Conservation (phyloP, 2,888 invertebrate species). For the Netelia inedita region DNA sequence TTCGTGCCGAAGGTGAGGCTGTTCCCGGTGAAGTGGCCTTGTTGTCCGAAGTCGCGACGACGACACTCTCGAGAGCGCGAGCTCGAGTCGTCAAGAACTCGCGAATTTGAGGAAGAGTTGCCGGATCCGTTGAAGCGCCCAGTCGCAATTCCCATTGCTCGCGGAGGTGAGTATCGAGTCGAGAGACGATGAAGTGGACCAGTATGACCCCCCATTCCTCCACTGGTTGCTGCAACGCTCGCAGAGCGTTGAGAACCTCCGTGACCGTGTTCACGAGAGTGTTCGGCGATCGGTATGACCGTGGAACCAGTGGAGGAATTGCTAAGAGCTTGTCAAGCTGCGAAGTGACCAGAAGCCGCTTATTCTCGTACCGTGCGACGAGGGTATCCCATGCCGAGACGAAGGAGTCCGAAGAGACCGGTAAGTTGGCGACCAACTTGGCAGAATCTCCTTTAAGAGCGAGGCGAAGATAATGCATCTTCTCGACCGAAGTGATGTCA, state of each 20-base stretch:
- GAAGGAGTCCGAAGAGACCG: neutral
- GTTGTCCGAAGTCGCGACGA: neutral
- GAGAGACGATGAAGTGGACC: neutral
- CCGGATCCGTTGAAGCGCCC: neutral
- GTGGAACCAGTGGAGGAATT: neutral
- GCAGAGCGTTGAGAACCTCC: neutral
- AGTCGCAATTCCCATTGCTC: neutral
- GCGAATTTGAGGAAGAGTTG: neutral
- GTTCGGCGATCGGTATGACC: neutral
- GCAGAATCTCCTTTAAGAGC: neutral
- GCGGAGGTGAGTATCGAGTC: neutral
- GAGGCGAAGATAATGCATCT: neutral
- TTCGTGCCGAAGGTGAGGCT: too few relatives aligned
- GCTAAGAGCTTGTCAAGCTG: neutral
- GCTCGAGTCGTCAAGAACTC: neutral
- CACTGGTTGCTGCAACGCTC: neutral
- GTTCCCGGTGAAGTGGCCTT: neutral
- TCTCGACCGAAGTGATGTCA: neutral
- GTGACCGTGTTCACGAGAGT: neutral
- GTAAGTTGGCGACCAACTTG: neutral
- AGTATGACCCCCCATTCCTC: neutral
- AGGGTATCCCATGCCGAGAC: neutral
- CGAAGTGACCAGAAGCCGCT: slow-evolving; percentile 3
- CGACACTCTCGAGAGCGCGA: neutral
- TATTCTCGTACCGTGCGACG: neutral